These are phyloP conservation scores for Prochilodus magdalenae DNA, from an alignment of 2,113 vertebrate genomes.

Conservation along the genomic window DNA sequence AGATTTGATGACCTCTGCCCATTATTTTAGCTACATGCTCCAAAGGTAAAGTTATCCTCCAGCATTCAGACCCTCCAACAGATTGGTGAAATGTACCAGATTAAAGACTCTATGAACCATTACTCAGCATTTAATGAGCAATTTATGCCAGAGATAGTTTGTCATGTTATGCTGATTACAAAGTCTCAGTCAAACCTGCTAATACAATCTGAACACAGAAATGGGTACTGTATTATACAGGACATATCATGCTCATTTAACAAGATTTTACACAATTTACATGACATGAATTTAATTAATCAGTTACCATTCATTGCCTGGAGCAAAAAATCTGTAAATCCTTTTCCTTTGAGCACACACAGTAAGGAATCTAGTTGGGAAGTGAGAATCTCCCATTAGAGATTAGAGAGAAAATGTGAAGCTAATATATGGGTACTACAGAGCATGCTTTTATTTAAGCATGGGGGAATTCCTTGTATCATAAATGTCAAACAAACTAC, in stretches of 20 bases:
- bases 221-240: no score
- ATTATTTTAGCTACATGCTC: not conserved
- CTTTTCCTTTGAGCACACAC: not conserved
- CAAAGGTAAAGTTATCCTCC: not conserved
- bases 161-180: not conserved
- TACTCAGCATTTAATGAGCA: not conserved
- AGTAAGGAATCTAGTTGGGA: not conserved
- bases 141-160: no score
- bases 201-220: no score
- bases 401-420: not conserved
- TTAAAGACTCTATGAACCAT: not conserved
- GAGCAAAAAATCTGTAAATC: not conserved
- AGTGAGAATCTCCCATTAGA: no score
- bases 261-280: no score
- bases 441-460: slow-evolving; percentile 22
- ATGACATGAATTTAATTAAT: no score
- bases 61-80: not conserved
- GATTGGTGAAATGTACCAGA: not conserved
- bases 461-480: slow-evolving; percentile 19
- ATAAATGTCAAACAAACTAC: slow-evolving; percentile 34
- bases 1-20: not conserved
- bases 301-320: not conserved
- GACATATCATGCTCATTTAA: no score
- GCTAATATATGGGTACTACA: not conserved
- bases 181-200: not conserved